A percentile compares a stretch with the other conserved stretches of the same genome.
Evolutionary conservation across 2,888 invertebrate species (phyloP).

Genomic region (Eumacrocentrus americanus): DNA sequence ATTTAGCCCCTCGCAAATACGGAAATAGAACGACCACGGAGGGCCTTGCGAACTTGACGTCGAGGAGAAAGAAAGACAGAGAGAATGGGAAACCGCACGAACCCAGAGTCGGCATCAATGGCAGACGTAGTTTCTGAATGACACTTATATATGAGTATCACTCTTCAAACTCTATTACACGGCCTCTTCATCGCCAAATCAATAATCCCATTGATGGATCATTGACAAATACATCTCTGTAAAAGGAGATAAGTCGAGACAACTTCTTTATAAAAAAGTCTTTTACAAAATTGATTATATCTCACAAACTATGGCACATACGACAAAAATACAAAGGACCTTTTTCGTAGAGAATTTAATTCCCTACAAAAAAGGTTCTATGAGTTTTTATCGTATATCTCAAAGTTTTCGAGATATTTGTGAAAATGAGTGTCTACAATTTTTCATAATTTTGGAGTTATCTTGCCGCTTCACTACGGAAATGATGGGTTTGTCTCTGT

Average conservation of each 20-base stretch:
- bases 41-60: slow-evolving; percentile 27
- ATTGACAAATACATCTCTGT: neutral
- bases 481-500: neutral
- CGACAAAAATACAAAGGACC: no score
- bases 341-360: no score
- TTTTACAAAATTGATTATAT: no score
- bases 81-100: slow-evolving; percentile 16
- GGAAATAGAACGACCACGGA: slow-evolving; percentile 30
- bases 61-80: slow-evolving; percentile 19
- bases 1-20: slow-evolving; percentile 22
- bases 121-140: slow-evolving; percentile 2
- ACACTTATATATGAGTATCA: neutral
- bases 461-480: neutral
- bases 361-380: no score
- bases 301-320: no score
- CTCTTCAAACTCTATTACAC: neutral
- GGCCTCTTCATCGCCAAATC: neutral
- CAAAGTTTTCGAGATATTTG: no score
- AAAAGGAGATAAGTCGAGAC: no score
- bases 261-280: no score
- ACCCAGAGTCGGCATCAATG: neutral
- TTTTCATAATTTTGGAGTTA: no score
- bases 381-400: no score
- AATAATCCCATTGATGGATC: neutral
- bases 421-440: no score